Conservation (phyloP, 1,140 invertebrate species). For the Anoplophora glabripennis region DNA sequence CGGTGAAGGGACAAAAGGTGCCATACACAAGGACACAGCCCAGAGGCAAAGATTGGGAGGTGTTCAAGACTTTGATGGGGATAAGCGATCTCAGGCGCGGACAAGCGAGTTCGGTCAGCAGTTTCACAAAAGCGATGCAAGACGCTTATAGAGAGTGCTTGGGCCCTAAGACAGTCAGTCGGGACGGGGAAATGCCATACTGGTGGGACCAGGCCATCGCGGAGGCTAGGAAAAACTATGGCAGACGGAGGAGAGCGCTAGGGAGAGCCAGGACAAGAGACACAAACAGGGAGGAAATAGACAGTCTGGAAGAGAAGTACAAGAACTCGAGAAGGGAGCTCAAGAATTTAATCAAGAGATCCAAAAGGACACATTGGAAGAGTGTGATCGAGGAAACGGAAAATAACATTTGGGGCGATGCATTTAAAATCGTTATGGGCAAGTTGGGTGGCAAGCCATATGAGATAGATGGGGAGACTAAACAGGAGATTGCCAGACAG, state of each 20-base stretch:
- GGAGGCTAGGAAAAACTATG: not conserved
- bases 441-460: not conserved
- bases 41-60: not conserved
- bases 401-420: conserved; percentile 14
- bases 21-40: too few species aligned
- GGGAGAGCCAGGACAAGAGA: not conserved
- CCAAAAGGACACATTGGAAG: conserved; percentile 2
- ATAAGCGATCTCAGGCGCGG: too few species aligned
- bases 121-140: not conserved
- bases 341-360: not conserved
- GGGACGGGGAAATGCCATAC: not conserved
- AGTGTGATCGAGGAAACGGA: not conserved
- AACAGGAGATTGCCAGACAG: not conserved
- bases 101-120: not conserved
- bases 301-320: not conserved
- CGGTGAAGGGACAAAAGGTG: too few species aligned
- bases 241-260: not conserved
- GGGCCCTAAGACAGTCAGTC: not conserved
- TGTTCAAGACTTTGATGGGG: not conserved
- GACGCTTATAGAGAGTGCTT: too few species aligned
- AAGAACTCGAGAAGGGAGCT: not conserved
- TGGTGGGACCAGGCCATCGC: not conserved
- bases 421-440: conserved; percentile 4
- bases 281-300: not conserved
- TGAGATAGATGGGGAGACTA: not conserved